Base-by-base conservation (phyloP, 2,888 invertebrate genomes). In the Gymnosoma rotundatum region DNA sequence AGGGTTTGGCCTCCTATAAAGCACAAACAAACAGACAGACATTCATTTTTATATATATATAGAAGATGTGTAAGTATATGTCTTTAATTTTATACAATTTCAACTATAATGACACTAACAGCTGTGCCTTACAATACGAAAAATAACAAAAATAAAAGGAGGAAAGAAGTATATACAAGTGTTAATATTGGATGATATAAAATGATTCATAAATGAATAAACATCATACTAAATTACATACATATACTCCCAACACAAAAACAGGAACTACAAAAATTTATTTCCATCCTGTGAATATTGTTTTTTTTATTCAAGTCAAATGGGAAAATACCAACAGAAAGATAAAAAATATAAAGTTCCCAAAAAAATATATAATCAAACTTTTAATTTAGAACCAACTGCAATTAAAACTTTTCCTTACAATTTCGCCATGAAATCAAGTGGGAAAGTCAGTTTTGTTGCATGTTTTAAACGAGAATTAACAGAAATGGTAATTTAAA, bases 381-480 rank as follows among this genome's bases (percentile, higher is more conserved):
- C 64, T 76, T 64, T 74, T 69, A 81, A 69, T 81, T 70, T 75
- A 52, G 61, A 78, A 76, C 76, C 5, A 82, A 72, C 76, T 72
- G 25, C 66, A 82, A 82, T 76, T 82, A 78, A 82, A 82, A 82
- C 72, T 82, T 82, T 78, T 42, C 67, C 82, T 36, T 76, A 20
- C 20, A 16, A 50, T 81, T 56, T 36, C 38, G 20, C 42, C 58
- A 45, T 64, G 42, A 66, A 75, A 76, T 66, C 58, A 64, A 72
- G 58, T 45, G 76, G 76, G 76, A 82, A 52, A 54, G 61, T 9
- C 21, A 54, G 48, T 74, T 67, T 66, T 66, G 20, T 36, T 12
- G 25, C 32, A 52, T 54, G 20, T 61, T 50, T 38, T 4, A 61
- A 61, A 61, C 42, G 12, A 36, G 38, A 38, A 52, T 48, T 32